Evolutionary conservation across 1,140 invertebrate genomes (phyloP).

Genomic region (Trinorchestia longiramus): DNA sequence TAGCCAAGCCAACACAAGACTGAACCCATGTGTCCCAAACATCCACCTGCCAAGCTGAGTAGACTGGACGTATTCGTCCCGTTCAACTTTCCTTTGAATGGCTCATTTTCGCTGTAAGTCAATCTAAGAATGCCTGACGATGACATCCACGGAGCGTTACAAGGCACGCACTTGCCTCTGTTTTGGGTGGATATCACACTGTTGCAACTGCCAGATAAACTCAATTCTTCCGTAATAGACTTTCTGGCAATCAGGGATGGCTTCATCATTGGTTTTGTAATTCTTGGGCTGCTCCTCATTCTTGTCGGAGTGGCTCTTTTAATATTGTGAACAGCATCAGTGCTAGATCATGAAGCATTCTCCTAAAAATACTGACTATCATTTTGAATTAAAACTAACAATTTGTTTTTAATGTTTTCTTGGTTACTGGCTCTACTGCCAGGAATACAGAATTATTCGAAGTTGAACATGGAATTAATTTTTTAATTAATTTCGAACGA

Average conservation of each 20-base stretch:
- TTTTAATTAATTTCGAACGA: too few species aligned
- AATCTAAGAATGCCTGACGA: constrained; percentile 19
- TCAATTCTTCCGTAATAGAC: background rate
- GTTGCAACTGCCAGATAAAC: constrained; percentile 19
- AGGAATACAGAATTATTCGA: background rate
- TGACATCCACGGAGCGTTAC: constrained; percentile 9
- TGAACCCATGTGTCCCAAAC: background rate
- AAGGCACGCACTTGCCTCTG: background rate
- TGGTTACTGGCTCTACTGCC: background rate
- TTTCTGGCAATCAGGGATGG: constrained; percentile 3
- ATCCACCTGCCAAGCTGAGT: background rate
- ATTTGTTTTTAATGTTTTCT: background rate
- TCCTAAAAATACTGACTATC: background rate
- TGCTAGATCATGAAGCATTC: background rate
- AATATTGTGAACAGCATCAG: background rate
- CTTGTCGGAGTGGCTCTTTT: background rate
- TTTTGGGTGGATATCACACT: background rate
- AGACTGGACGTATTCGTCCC: background rate
- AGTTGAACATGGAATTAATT: background rate
- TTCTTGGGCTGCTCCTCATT: background rate
- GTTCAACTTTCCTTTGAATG: background rate
- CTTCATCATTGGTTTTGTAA: background rate
- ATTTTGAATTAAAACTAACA: background rate
- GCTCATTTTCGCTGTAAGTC: background rate
- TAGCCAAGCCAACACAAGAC: background rate